A percentile compares a stretch with the other conserved stretches of the same genome.
phyloP scores from a whole-genome alignment of 2,797 vertebrate genomes.

The Peromyscus nudipes region DNA sequence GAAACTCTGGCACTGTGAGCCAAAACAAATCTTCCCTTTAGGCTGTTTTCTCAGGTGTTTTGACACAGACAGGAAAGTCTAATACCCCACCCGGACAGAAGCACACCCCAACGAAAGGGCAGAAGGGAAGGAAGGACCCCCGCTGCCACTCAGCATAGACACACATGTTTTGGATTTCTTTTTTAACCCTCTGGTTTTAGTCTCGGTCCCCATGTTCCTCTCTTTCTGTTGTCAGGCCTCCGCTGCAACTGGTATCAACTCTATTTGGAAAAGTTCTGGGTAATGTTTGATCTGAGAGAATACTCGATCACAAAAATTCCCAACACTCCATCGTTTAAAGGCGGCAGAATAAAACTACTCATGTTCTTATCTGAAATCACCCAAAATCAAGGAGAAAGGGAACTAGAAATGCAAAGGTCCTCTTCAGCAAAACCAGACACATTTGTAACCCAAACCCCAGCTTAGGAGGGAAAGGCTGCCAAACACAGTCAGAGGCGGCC shows the following conservation, averaged over 20 bases:
- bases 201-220: neutral
- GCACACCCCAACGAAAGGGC: neutral
- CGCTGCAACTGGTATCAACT: neutral
- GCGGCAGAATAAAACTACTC: constrained; percentile 50
- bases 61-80: neutral
- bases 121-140: neutral
- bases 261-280: constrained; percentile 28
- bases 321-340: constrained; percentile 33
- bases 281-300: constrained; percentile 53
- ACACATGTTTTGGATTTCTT: neutral
- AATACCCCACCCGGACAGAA: constrained; percentile 51
- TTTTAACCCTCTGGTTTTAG: neutral
- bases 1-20: neutral
- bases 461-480: constrained; percentile 52
- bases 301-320: constrained; percentile 30
- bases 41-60: neutral
- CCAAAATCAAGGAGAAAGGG: constrained; percentile 62
- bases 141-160: neutral
- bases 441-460: constrained; percentile 65
- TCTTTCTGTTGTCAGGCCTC: constrained; percentile 12
- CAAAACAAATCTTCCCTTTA: neutral
- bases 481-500: neutral
- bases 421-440: constrained; percentile 61
- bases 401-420: constrained; percentile 22
- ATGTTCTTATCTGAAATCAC: constrained; percentile 55